Percentiles rank a stretch among this genome's conserved stretches.
Conservation (phyloP, 2,888 invertebrate species). For the Smittia aterrima region DNA sequence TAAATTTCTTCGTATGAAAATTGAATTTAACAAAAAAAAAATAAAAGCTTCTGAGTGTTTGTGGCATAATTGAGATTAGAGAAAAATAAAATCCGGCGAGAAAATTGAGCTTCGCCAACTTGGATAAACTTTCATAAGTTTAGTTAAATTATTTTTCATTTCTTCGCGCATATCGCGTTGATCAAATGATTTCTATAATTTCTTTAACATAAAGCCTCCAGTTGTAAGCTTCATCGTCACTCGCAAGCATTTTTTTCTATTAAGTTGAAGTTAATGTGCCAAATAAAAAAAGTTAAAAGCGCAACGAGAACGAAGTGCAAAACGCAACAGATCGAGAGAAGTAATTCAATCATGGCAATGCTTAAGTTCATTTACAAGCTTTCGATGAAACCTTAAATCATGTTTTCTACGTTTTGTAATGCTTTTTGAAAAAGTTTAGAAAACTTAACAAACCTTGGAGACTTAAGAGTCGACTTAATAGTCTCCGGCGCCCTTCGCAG, state of each 20-base stretch:
- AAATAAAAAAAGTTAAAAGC: neutral
- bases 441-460: too few relatives aligned
- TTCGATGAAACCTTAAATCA: too few relatives aligned
- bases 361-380: too few relatives aligned
- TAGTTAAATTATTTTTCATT: too few relatives aligned
- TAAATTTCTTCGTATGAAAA: conserved; percentile 21
- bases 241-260: neutral
- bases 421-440: too few relatives aligned
- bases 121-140: too few relatives aligned
- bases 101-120: too few relatives aligned
- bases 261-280: neutral
- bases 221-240: neutral
- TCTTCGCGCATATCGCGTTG: too few relatives aligned
- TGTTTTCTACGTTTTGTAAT: too few relatives aligned
- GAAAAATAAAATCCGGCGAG: neutral
- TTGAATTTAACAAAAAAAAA: conserved; percentile 8
- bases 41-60: conserved; percentile 40
- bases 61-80: conserved; percentile 28
- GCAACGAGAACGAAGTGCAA: neutral
- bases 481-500: neutral
- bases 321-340: neutral
- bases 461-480: neutral
- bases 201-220: too few relatives aligned
- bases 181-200: too few relatives aligned
- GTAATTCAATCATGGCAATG: too few relatives aligned